Conservation (phyloP, 2,888 invertebrate species). For the Eulithis testata region DNA sequence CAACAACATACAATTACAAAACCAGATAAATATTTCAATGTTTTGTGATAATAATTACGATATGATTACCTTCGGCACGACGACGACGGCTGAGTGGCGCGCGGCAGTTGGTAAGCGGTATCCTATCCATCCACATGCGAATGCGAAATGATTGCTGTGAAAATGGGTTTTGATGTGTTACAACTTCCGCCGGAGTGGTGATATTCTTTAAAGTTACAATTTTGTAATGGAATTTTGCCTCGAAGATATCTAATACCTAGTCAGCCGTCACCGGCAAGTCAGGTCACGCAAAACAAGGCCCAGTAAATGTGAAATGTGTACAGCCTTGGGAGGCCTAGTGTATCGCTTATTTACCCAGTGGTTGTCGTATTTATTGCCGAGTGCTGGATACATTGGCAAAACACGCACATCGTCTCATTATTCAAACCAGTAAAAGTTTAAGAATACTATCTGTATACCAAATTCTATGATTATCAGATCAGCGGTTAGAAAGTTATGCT, state of each 20-base stretch:
- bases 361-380: conserved; percentile 39
- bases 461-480: too few relatives aligned
- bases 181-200: background rate
- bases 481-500: too few relatives aligned
- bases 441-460: too few relatives aligned
- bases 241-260: conserved; percentile 46
- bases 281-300: conserved; percentile 59
- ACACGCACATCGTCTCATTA: too few relatives aligned
- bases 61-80: conserved; percentile 13
- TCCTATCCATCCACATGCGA: conserved; percentile 20
- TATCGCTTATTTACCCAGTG: conserved; percentile 38
- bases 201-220: conserved; percentile 21
- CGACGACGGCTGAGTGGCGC: too few relatives aligned
- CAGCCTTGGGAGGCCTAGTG: conserved; percentile 57
- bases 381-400: conserved; percentile 17
- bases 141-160: conserved; percentile 12
- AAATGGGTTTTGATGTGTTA: background rate
- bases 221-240: conserved; percentile 41
- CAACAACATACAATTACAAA: background rate
- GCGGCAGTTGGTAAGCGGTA: conserved; percentile 29
- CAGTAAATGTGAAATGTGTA: conserved; percentile 67
- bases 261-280: conserved; percentile 47
- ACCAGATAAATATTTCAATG: conserved; percentile 13
- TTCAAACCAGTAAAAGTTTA: too few relatives aligned
- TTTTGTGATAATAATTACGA: conserved; percentile 15